Percentiles rank a stretch among this genome's conserved stretches.
Evolutionary conservation across 64 coral and sea anemone species (phyloP).

Genomic region (Platygyra sinensis): DNA sequence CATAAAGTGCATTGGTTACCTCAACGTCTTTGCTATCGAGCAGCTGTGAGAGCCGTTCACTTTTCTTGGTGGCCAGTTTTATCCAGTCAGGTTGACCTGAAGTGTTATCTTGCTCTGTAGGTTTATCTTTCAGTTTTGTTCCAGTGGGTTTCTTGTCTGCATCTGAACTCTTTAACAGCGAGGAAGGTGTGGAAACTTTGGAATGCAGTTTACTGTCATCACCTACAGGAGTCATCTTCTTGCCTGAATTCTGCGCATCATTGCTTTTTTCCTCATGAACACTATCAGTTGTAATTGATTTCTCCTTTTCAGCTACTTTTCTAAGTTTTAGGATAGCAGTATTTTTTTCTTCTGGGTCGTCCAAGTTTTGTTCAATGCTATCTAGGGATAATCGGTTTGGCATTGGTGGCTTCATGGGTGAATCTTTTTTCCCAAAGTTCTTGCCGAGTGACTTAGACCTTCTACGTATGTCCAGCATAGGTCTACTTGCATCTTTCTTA

Average conservation of each 20-base stretch:
- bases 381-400: neutral
- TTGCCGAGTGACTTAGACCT: slow-evolving; percentile 25
- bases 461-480: neutral
- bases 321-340: neutral
- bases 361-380: neutral
- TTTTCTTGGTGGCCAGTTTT: slow-evolving; percentile 62
- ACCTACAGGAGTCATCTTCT: neutral
- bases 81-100: slow-evolving; percentile 62
- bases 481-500: slow-evolving; percentile 6
- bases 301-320: neutral
- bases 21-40: slow-evolving; percentile 31
- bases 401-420: neutral
- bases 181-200: neutral
- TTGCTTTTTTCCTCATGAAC: neutral
- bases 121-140: neutral
- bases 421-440: neutral
- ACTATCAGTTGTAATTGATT: neutral
- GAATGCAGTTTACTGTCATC: neutral
- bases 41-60: slow-evolving; percentile 67
- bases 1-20: neutral
- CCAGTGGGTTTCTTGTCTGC: neutral
- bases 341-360: neutral
- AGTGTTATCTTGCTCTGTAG: neutral
- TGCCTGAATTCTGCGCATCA: neutral
- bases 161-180: neutral